Conservation (phyloP, 2,797 vertebrate species). For the Merluccius polli region DNA sequence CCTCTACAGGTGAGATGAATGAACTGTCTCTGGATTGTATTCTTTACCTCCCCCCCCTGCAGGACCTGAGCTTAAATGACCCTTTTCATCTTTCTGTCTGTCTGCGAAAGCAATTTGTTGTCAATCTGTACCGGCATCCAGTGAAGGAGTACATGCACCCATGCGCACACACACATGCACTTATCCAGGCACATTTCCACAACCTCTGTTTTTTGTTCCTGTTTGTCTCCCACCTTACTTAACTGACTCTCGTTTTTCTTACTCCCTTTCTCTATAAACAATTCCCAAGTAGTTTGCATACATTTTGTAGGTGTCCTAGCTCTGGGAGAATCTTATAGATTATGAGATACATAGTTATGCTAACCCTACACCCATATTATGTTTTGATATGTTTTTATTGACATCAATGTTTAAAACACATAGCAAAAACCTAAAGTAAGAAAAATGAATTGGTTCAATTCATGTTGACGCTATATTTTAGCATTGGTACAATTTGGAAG, state of each 20-base stretch:
- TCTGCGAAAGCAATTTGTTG: neutral
- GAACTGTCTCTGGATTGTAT: neutral
- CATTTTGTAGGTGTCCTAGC: neutral
- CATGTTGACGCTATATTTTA: neutral
- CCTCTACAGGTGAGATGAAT: conserved; percentile 85
- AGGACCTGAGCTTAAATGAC: neutral
- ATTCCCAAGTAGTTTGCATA: neutral
- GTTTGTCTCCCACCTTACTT: neutral
- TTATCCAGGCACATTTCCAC: neutral
- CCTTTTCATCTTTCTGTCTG: conserved; percentile 7
- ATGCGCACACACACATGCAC: neutral
- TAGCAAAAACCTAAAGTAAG: neutral
- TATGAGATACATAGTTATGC: no score
- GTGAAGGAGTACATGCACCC: neutral
- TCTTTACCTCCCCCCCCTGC: neutral
- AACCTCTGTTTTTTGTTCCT: neutral
- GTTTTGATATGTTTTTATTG: neutral
- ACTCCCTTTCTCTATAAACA: neutral
- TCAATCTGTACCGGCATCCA: neutral
- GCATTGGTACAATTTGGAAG: neutral
- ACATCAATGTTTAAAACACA: neutral
- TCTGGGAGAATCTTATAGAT: no score
- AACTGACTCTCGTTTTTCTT: no score
- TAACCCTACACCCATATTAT: neutral
- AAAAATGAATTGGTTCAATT: neutral